Evolutionary conservation across 2,113 vertebrate species (phyloP).

Genomic region (Podiceps cristatus): DNA sequence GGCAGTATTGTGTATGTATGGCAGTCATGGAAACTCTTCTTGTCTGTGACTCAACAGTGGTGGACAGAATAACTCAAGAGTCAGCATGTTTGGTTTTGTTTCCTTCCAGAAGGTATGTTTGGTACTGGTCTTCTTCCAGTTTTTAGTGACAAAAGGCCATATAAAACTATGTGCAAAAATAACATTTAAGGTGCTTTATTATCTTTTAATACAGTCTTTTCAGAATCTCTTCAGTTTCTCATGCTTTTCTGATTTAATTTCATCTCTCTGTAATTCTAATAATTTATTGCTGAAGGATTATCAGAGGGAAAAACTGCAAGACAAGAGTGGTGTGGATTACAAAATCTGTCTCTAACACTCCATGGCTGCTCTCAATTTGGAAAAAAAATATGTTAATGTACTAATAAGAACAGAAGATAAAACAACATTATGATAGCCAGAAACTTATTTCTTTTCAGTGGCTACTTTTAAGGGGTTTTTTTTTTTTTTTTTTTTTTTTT

Average conservation of each 20-base stretch:
- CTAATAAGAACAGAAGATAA: not conserved
- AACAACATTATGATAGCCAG: not conserved
- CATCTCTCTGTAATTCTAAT: not conserved
- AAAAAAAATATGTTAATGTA: not conserved
- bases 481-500: not conserved
- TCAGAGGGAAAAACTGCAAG: not conserved
- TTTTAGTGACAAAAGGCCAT: not conserved
- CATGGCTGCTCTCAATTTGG: not conserved
- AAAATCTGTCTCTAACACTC: not conserved
- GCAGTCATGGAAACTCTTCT: not conserved
- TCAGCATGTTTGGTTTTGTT: not conserved
- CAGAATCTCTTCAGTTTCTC: not conserved
- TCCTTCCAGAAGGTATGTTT: not conserved
- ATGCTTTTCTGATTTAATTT: not conserved
- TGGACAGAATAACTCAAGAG: not conserved
- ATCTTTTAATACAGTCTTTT: not conserved
- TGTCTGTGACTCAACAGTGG: not conserved
- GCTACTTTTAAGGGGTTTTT: not conserved
- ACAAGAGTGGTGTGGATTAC: not conserved
- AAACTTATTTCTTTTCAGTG: too few relatives aligned
- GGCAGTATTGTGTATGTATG: not conserved
- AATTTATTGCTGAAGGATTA: not conserved
- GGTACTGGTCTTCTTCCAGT: rapidly evolving
- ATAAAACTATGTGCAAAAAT: not conserved
- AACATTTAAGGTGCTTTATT: not conserved